Base-by-base conservation (phyloP, 2,888 invertebrate genomes). In the Eledona agricola region DNA sequence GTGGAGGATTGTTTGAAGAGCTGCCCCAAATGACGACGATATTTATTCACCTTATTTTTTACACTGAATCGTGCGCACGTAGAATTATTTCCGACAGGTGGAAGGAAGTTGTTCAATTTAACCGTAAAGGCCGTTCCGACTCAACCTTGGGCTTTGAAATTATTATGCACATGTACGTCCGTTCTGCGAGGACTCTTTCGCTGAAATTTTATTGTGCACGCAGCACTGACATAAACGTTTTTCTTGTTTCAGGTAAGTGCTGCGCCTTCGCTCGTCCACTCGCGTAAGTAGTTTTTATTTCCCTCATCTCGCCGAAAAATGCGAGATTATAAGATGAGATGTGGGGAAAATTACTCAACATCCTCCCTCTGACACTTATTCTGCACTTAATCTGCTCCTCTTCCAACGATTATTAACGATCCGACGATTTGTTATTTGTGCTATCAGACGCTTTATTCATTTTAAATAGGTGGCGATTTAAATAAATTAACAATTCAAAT, bases 401-500 rank as follows among this genome's bases (percentile, higher is more conserved):
- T 13, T 13, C 16, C 19, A 19, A 40, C 15, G 11, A 23, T 34
- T 46, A 46, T 35, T 46, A 46, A 45, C 32, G 31, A 25, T 25
- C 22, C 9, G 16, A 25, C 45, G 32, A 46, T 46, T 46, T 46
- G 34, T 46, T 26, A 25, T 13, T 3, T 17, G 7, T 25, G 45
- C 26, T 34, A 46, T 46, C 46, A 46, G 34, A 34, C 20, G 26
- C 12, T 19, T 46, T 35, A 46, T 46, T 46, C 34, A 46, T 34
- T 25, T 28, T 12, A 34, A 46, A 35, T 46, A 34, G 34, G 34
- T 16, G 31, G 17, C 32, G 12, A 32, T 50, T 50, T 50, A 32
- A 47, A 47, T 47, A 50, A 40, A 50, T 50, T 50, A 50, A 40
- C 50, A 50, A 40, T 28, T 50, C 31, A 23, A 50, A 50, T 50